Base-by-base conservation (phyloP, 2,797 vertebrate species). In the Otolemur crassicaudatus region DNA sequence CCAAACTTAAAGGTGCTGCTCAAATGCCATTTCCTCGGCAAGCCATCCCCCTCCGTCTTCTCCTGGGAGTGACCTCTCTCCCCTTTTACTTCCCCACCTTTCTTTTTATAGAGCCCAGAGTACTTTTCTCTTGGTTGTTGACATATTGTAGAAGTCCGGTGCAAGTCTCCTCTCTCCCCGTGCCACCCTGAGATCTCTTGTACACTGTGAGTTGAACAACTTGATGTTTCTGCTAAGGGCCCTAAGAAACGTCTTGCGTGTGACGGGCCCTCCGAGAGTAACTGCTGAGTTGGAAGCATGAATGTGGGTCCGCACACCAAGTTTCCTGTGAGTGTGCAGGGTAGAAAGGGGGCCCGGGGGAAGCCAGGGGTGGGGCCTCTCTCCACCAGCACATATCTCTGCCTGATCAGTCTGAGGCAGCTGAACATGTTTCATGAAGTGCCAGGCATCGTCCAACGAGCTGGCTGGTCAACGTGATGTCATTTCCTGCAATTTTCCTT, bases 351-450 rank as follows among this genome's bases (percentile, higher is more conserved):
- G 20, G 29, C 53, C 75, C 12, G 19, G 19, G 60, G n/a, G 29
- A 73, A 87, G 46, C 61, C 29, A 27, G 25, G 17, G 10, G 3
- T 1, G 4, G 7, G n/a, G 29, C 27, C 31, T n/a, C 58, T 75
- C 86, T 56, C 13, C 3, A 29, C 17, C n/a, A n/a, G 31, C 7
- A 9, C 0, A 0, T 7, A 23, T 67, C 58, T 85, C 83, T 82
- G 49, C 70, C 25, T 14, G 5, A 9, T 31, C 1, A 2, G 8
- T n/a, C 17, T 43, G 22, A 19, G 27, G 31, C 75, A 79, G 16
- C 63, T 46, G 31, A 46, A 11, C 82, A 31, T 37, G 40, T 60
- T 69, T 61, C 10, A 23, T 11, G 43, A 65, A 46, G 2, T 22
- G 29, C 31, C 65, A 37, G 29, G 25, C 34, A 7, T 1, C 40